A percentile compares a stretch with the other conserved stretches of the same genome.
Conservation (phyloP, 2,797 vertebrate genomes). For the Fistularia commersonii region DNA sequence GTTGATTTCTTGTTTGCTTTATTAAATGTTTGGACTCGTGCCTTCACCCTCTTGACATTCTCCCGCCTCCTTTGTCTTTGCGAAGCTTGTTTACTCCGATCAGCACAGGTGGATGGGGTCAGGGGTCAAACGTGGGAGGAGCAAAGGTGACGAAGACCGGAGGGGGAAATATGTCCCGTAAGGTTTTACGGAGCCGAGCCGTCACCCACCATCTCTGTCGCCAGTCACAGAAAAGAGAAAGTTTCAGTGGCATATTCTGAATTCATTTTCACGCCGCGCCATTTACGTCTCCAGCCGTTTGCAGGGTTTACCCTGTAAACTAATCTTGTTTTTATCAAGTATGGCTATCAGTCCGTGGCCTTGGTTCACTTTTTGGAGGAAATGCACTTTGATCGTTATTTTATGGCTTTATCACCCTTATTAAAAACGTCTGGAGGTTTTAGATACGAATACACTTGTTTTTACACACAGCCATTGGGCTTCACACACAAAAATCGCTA, state of each 20-base stretch:
- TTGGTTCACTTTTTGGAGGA: constrained; percentile 13
- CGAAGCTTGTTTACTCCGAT: constrained; percentile 5
- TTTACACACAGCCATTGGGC: constrained; percentile 20
- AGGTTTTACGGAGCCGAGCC: constrained; percentile 29
- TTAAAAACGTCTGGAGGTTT: constrained; percentile 36
- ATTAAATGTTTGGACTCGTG: background rate
- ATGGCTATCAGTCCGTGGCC: too few relatives aligned
- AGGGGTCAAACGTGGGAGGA: constrained; percentile 15
- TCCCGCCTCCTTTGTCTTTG: constrained; percentile 1
- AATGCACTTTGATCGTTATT: constrained; percentile 28
- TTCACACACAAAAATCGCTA: constrained; percentile 25
- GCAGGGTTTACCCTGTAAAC: background rate
- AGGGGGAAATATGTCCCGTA: constrained; percentile 43
- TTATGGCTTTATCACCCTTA: constrained; percentile 39
- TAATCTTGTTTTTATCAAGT: too few relatives aligned
- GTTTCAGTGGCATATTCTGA: too few relatives aligned
- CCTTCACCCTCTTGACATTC: background rate
- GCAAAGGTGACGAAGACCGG: constrained; percentile 10
- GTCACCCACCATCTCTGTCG: too few relatives aligned
- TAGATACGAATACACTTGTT: constrained; percentile 22
- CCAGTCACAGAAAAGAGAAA: too few relatives aligned
- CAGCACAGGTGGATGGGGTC: constrained; percentile 3
- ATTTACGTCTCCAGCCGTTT: too few relatives aligned
- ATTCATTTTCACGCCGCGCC: too few relatives aligned
- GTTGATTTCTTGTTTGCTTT: background rate